Evolutionary conservation across 2,888 invertebrate species (phyloP), one percentile per base, ranked within the genome.

Genomic region (Plebejus anna): DNA sequence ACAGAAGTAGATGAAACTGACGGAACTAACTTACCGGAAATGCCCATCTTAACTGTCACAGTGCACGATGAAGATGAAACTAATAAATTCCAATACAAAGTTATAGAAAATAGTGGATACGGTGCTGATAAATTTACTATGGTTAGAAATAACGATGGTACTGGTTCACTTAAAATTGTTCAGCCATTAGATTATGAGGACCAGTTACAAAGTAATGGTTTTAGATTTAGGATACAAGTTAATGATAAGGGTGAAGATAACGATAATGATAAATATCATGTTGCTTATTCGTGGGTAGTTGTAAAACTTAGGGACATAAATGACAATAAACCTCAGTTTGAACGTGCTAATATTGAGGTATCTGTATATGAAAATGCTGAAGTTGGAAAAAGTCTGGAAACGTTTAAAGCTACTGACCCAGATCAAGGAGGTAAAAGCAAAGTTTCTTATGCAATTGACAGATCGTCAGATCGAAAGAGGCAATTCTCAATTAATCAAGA

Each of bases 101-200:
- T 97, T 71, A 97, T 98, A 84, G 98, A 98, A 90, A 98, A 97
- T 91, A 98, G 98, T 87, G 98, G 98, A 76, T 98, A 98, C 88
- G 98, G 98, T 78, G 98, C 98, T 78, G 98, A 98, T 91, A 98
- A 98, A 89, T 98, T 98, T 90, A 98, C 98, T 51, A 98, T 98
- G 98, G 98, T 98, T 77, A 95, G 98, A 79, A 98, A 98, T 90
- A 98, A 98, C 89, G 98, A 98, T 88, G 98, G 98, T 73, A 98
- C 98, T 0, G 98, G 98, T 22, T 98, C 98, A 0, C 93, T 98
- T 82, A 98, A 98, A 94, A 98, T 98, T 83, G 98, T 98, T 70
- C 98, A 99, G 90, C 98, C 98, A 38, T 94, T 99, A 82, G 99
- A 99, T 92, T 99, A 97, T 90, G 99, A 99, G 93, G 98, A 99